Base-by-base conservation (phyloP, 35 echinoderm and acorn worm genomes). In the Ptychodera flava region DNA sequence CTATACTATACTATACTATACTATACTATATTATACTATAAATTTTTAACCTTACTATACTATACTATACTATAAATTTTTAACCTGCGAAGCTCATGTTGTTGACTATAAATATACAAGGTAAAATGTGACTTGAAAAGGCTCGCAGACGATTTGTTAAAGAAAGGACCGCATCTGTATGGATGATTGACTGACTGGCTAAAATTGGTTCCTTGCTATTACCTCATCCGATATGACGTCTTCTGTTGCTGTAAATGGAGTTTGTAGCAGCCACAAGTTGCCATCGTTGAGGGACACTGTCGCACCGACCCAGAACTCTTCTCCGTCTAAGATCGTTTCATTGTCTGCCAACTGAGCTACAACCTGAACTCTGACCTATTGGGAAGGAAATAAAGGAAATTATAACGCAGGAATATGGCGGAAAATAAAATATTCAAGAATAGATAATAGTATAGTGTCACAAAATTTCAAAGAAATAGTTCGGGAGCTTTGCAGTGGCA, bases 311-410 rank as follows among this genome's bases (percentile, higher is more conserved):
- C 85, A 90, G 37, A 96, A 85, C 34, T 77, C 78, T 35, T 96
- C 91, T 22, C 91, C 85, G 36, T 96, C 88, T 6, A 77, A 78
- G 31, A 96, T 92, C 0, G 94, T 90, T 6, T 96, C 94, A 36
- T 96, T 96, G 16, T 35, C 36, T 37, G 89, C 94, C 15, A 96
- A 79, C 30, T 88, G 94, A 35, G 85, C 88, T 30, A 96, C 77
- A 0, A 96, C 81, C 81, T 96, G 94, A 0, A 96, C 94, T 83
- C 91, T 75, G 37, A 96, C 94, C 94, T 96, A 29, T 27, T 76
- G 31, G 31, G 78, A 33, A 15, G 30, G 15, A 30, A 84, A 6
- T 30, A 84, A 84, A 35, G 0, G 37, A 84, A 38, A 0, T 85
- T n/a, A n/a, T n/a, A n/a, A n/a, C n/a, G n/a, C n/a, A n/a, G n/a